phyloP scores from a whole-genome alignment of 2,113 vertebrate species.

The Polypterus senegalus region DNA sequence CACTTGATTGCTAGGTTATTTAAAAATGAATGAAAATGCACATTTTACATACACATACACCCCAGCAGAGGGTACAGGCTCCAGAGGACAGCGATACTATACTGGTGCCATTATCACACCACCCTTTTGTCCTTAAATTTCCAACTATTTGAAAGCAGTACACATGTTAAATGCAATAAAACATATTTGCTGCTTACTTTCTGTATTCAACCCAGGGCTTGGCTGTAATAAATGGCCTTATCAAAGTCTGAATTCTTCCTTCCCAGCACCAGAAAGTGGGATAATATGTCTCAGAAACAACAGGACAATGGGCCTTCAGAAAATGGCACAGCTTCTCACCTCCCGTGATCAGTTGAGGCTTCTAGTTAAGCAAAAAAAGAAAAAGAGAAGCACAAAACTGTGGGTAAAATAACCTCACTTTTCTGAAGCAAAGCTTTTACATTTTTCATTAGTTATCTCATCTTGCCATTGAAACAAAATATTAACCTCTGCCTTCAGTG shows the following conservation, averaged over 20 bases:
- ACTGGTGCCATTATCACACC: no score
- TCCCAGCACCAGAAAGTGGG: slow-evolving; percentile 98
- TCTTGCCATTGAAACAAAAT: neutral
- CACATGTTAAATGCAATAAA: no score
- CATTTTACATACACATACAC: no score
- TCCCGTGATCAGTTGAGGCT: slow-evolving; percentile 82
- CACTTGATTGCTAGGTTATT: no score
- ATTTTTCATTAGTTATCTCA: neutral
- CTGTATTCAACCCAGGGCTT: slow-evolving; percentile 80
- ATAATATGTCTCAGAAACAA: slow-evolving; percentile 92
- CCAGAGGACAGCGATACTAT: no score
- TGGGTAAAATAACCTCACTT: neutral
- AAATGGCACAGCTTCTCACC: slow-evolving; percentile 78
- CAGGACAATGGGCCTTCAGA: slow-evolving; percentile 78
- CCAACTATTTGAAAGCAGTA: no score
- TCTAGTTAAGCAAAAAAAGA: slow-evolving; percentile 49
- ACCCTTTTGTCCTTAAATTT: no score
- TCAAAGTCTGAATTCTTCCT: slow-evolving; percentile 80
- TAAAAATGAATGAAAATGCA: no score
- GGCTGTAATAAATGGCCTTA: slow-evolving; percentile 87
- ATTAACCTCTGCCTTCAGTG: neutral
- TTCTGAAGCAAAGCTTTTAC: neutral
- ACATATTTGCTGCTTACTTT: slow-evolving; percentile 62
- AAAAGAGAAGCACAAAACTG: neutral
- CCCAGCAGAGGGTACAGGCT: no score